Conservation (phyloP, 2,888 invertebrate species). For the Ochropleura plecta region DNA sequence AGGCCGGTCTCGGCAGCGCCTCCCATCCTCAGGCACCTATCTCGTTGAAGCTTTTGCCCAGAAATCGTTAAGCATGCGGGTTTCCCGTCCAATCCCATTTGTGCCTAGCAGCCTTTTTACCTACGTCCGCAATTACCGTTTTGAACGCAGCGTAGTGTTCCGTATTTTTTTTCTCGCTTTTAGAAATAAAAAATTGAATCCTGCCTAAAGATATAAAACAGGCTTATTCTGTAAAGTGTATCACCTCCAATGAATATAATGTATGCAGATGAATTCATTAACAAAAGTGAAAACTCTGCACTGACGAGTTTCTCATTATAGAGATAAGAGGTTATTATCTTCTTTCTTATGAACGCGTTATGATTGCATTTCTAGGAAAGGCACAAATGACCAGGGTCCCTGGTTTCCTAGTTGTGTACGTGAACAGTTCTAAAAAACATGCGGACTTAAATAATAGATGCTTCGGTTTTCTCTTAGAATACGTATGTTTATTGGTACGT, state of each 20-base stretch:
- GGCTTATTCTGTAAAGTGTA: slow-evolving; percentile 32
- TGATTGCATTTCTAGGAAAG: slow-evolving; percentile 64
- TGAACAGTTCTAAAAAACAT: slow-evolving; percentile 7
- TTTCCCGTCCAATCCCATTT: too few species aligned
- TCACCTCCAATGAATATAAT: slow-evolving; percentile 45
- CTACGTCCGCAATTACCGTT: too few species aligned
- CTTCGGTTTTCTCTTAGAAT: slow-evolving; percentile 2
- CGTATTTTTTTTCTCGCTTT: too few species aligned
- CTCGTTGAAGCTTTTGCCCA: too few species aligned
- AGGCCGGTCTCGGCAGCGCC: too few species aligned
- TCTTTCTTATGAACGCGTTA: slow-evolving; percentile 40
- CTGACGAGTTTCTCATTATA: slow-evolving; percentile 60
- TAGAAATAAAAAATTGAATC: neutral
- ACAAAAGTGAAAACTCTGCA: slow-evolving; percentile 66
- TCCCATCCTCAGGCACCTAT: too few species aligned
- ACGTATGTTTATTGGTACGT: neutral
- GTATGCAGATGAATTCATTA: slow-evolving; percentile 67
- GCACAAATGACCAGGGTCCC: slow-evolving; percentile 41
- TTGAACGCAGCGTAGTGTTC: too few species aligned
- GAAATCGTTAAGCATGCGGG: too few species aligned
- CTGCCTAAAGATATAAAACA: neutral
- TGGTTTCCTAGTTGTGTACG: slow-evolving; percentile 44
- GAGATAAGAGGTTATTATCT: slow-evolving; percentile 55
- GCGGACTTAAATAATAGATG: neutral
- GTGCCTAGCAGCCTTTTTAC: too few species aligned